Conservation (phyloP, 2,113 vertebrate species). For the Morone chrysops region DNA sequence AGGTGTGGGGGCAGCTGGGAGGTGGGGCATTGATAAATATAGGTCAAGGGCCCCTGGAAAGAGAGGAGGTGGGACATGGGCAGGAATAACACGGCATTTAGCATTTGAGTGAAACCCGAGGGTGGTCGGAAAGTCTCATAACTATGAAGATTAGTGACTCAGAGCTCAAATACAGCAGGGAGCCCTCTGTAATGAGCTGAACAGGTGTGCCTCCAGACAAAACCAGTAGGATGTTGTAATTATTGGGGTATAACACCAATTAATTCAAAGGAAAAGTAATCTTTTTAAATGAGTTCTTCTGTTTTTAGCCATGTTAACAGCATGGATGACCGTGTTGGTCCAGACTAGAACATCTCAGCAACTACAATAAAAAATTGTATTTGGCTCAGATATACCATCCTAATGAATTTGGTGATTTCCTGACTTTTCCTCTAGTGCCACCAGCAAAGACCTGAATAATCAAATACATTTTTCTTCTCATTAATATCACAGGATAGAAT, state of each 20-base stretch:
- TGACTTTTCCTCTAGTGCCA: not conserved
- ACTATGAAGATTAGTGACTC: not conserved
- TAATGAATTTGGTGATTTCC: not conserved
- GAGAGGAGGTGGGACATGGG: slow-evolving; percentile 38
- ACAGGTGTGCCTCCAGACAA: slow-evolving; percentile 31
- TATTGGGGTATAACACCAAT: not conserved
- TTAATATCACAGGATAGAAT: not conserved
- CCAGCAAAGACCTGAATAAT: not conserved
- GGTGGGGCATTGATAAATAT: slow-evolving; percentile 67
- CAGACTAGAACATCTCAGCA: no score
- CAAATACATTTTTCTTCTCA: not conserved
- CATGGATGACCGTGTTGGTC: no score
- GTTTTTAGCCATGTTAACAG: not conserved
- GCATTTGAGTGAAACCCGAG: slow-evolving; percentile 31
- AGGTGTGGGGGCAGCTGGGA: slow-evolving; percentile 44
- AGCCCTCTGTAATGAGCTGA: slow-evolving; percentile 22
- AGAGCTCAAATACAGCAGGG: not conserved
- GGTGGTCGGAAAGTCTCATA: slow-evolving; percentile 19
- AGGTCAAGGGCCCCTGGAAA: slow-evolving; percentile 73
- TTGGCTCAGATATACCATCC: not conserved
- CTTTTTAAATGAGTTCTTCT: not conserved
- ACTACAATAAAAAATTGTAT: not conserved
- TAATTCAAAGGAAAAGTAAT: not conserved
- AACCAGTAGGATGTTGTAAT: not conserved
- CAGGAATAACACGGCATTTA: slow-evolving; percentile 29